Evolutionary conservation across 2,797 vertebrate species (phyloP), one percentile per base, ranked within the genome.

Genomic region (Macroramphosus scolopax): DNA sequence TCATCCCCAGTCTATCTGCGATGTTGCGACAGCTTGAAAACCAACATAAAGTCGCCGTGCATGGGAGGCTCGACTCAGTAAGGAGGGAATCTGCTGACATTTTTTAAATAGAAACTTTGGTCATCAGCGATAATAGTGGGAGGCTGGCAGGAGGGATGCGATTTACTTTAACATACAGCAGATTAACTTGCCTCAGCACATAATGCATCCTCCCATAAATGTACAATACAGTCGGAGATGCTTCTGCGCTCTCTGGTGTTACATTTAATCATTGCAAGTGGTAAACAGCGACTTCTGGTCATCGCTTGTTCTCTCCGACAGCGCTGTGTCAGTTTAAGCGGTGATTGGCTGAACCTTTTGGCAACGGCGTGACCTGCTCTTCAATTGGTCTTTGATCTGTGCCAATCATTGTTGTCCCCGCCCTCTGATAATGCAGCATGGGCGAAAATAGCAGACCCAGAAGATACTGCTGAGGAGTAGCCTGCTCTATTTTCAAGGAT

Each of bases 381-480:
- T 20, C 8, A 46, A 88, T 90, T 89, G 84, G 87, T n/a, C 13
- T 1, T 9, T 11, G 1, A 7, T 4, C 1, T 0, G 14, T 18
- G 88, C 75, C 86, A 56, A 8, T 90, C 83, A 87, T 7, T 1
- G 0, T 9, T 11, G 46, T 34, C 42, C 1, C 81, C 82, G 72
- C 89, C 88, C 78, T 80, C 79, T 76, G 43, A 87, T 86, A 90
- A 89, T 91, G 90, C 90, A 92, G 90, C 89, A 91, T 91, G 89
- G 87, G 80, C 84, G 81, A 87, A 80, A 87, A 82, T 75, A 85
- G 61, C 83, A 87, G 87, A 86, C 40, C 56, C 41, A 11, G 47
- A 44, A 69, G 78, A 70, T 67, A 58, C 54, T 72, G 71, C 67
- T 77, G 84, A 80, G 63, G 55, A 77, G 45, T 42, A 48, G 65